Percentiles rank a stretch among this genome's conserved stretches.
phyloP scores from a whole-genome alignment of 2,113 vertebrate species.

The Macheiramphus alcinus region DNA sequence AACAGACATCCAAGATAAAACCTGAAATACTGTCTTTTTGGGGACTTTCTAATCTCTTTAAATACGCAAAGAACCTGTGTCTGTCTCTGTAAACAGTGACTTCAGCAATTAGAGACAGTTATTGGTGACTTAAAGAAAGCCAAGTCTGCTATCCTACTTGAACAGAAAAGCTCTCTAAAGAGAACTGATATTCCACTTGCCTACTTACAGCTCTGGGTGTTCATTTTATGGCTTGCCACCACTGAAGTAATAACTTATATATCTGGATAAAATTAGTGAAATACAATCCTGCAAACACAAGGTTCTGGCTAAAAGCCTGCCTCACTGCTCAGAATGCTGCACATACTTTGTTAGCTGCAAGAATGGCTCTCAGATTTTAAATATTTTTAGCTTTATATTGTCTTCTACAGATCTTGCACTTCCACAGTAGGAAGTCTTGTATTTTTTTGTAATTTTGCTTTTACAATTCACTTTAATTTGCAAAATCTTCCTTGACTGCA shows the following conservation, averaged over 20 bases:
- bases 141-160: neutral
- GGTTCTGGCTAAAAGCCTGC: neutral
- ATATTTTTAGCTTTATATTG: neutral
- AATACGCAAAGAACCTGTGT: neutral
- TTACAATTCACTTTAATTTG: neutral
- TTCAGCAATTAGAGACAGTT: neutral
- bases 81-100: neutral
- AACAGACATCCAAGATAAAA: neutral
- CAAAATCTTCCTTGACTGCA: neutral
- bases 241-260: neutral
- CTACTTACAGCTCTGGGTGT: neutral
- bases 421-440: neutral
- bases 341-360: neutral
- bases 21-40: neutral
- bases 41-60: neutral
- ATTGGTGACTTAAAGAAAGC: neutral
- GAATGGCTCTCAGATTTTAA: neutral
- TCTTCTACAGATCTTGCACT: neutral
- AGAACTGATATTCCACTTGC: neutral
- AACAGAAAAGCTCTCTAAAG: neutral
- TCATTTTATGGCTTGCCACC: neutral
- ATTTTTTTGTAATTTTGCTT: neutral
- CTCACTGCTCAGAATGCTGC: neutral
- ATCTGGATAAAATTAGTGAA: conserved; percentile 2
- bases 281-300: neutral